Evolutionary conservation across 2,797 vertebrate species (phyloP), one percentile per base, ranked within the genome.

Genomic region (Chiloscyllium punctatum): DNA sequence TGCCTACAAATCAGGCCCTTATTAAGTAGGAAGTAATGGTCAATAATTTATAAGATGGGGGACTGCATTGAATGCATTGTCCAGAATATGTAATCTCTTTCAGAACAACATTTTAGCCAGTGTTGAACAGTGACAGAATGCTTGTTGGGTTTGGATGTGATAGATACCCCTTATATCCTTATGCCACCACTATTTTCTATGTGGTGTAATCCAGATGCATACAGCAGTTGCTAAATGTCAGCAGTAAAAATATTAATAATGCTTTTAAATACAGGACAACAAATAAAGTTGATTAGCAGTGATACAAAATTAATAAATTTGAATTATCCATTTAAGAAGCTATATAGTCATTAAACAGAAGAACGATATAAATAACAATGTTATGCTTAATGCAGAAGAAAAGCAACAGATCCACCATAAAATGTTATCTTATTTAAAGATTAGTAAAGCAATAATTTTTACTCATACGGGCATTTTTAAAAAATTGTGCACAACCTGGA

Each of bases 11-110:
- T 94, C 94, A 94, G 27, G 11, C 69, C 42, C 94, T 94, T 74
- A 94, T 94, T 94, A 94, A 94, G 33, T 94, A 53, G 68, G 68
- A 72, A 94, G 48, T 94, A 94, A 72, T 94, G 53, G 72, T 94
- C 94, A 94, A 94, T 94, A 94, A 94, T 94, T 74, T 94, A n/a
- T 94, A 72, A 74, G 69, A 94, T 94, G 37, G 48, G 68, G 48
- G 68, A 74, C 69, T 53, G 94, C 69, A 74, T 53, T n/a, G 69
- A 94, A 94, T 30, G 94, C 94, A 94, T 94, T 94, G 94, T 94
- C 71, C 94, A 94, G 53, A 94, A 94, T 94, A 94, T 74, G 94
- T 94, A 94, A 94, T 94, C 94, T 74, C 94, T 94, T 74, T 53
- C 71, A 51, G 71, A 74, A 94, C 94, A 94, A 94, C 94, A 94